Evolutionary conservation across 2,113 vertebrate genomes (phyloP).

Genomic region (Thamnophis sirtalis): DNA sequence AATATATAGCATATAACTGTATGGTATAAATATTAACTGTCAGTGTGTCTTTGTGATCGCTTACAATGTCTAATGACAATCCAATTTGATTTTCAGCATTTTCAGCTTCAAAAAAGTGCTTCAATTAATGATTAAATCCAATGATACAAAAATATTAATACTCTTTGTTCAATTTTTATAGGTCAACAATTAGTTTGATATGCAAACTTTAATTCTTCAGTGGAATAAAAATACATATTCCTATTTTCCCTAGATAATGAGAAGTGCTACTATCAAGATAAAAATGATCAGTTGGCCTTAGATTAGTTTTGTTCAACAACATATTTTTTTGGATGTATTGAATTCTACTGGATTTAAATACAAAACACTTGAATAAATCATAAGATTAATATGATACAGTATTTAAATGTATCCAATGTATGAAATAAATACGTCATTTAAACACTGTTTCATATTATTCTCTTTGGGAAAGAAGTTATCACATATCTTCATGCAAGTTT

Average conservation of each 20-base stretch:
- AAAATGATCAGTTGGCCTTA: not conserved
- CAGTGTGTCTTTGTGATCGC: not conserved
- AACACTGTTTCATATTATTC: not conserved
- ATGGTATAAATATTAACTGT: not conserved
- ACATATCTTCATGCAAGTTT: not conserved
- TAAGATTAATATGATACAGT: not conserved
- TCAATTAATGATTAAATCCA: not conserved
- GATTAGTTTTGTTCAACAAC: not conserved
- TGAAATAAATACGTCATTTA: not conserved
- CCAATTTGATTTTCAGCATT: not conserved
- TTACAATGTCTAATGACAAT: not conserved
- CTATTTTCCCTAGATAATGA: not conserved
- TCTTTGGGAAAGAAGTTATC: not conserved
- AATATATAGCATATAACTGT: not conserved
- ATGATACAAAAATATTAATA: not conserved
- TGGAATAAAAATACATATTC: not conserved
- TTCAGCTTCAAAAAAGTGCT: not conserved
- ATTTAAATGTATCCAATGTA: not conserved
- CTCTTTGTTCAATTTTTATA: not conserved
- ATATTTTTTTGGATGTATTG: not conserved
- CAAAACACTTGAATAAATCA: not conserved
- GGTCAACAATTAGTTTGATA: not conserved
- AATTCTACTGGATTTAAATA: not conserved
- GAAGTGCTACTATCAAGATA: not conserved
- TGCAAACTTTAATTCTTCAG: not conserved